Evolutionary conservation across 2,888 invertebrate genomes (phyloP).

Genomic region (Boloria selene): DNA sequence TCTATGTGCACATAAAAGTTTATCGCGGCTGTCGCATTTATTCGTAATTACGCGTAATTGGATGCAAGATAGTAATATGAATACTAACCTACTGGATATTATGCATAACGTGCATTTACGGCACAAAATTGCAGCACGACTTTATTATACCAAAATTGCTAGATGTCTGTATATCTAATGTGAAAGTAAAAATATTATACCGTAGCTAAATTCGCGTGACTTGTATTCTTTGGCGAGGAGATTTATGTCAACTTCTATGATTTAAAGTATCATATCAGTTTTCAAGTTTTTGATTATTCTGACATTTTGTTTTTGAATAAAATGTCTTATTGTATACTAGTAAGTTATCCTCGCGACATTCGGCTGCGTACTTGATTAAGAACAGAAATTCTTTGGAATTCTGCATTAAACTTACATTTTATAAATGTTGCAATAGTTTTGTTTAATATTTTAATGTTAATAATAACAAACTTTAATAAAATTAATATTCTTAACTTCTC

Average conservation of each 20-base stretch:
- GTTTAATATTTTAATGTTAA: too few relatives aligned
- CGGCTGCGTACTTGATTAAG: too few relatives aligned
- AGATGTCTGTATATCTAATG: constrained; percentile 6
- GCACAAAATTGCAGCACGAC: constrained; percentile 12
- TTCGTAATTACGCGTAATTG: constrained; percentile 36
- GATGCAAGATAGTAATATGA: constrained; percentile 34
- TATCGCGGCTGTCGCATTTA: constrained; percentile 37
- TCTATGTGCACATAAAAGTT: constrained; percentile 38
- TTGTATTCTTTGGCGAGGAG: constrained; percentile 21
- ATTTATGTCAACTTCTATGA: constrained; percentile 30
- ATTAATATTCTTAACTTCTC: too few relatives aligned
- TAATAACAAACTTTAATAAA: too few relatives aligned
- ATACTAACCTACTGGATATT: constrained; percentile 25
- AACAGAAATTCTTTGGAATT: too few relatives aligned
- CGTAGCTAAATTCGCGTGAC: constrained; percentile 27
- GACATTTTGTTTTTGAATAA: constrained; percentile 7
- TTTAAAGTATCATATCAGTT: constrained; percentile 24
- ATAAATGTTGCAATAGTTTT: too few relatives aligned
- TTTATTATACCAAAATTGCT: constrained; percentile 15
- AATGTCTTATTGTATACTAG: background rate
- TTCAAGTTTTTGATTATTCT: constrained; percentile 21
- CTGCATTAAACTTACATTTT: too few relatives aligned
- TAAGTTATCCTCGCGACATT: too few relatives aligned
- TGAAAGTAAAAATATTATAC: constrained; percentile 12
- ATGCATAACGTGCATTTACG: constrained; percentile 17